A percentile compares a stretch with the other conserved stretches of the same genome.
phyloP scores from a whole-genome alignment of 2,888 invertebrate genomes.

The Leptinotarsa juncta region DNA sequence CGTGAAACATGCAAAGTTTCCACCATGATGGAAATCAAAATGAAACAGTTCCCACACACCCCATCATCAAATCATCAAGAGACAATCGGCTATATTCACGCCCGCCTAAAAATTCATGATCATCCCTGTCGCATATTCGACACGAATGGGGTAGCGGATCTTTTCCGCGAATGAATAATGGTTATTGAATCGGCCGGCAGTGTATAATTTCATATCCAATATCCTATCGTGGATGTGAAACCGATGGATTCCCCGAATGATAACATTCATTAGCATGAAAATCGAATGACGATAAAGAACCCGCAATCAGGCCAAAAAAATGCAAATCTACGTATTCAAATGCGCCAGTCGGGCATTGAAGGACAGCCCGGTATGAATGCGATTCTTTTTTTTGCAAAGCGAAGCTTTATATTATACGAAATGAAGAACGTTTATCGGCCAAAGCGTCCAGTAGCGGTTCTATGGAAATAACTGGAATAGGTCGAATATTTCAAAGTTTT shows the following conservation, averaged over 20 bases:
- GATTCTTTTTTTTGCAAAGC: constrained; percentile 34
- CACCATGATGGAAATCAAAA: too few relatives aligned
- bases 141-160: constrained; percentile 6
- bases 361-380: constrained; percentile 38
- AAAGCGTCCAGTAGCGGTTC: constrained; percentile 35
- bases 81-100: background rate
- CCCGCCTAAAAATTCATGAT: constrained; percentile 8
- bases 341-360: constrained; percentile 37
- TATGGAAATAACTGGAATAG: constrained; percentile 15
- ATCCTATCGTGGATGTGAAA: constrained; percentile 16
- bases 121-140: background rate
- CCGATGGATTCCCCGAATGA: constrained; percentile 33
- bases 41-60: background rate
- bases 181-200: constrained; percentile 19
- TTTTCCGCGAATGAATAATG: constrained; percentile 24
- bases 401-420: constrained; percentile 36
- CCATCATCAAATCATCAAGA: background rate
- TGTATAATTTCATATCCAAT: constrained; percentile 27
- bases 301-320: constrained; percentile 35
- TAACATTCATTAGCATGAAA: constrained; percentile 42
- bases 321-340: constrained; percentile 40
- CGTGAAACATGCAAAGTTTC: too few relatives aligned
- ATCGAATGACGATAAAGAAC: constrained; percentile 38
- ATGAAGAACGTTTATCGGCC: constrained; percentile 37
- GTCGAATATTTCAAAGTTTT: background rate